Base-by-base conservation (phyloP, 2,888 invertebrate species). In the Drosophila austrosaltans region DNA sequence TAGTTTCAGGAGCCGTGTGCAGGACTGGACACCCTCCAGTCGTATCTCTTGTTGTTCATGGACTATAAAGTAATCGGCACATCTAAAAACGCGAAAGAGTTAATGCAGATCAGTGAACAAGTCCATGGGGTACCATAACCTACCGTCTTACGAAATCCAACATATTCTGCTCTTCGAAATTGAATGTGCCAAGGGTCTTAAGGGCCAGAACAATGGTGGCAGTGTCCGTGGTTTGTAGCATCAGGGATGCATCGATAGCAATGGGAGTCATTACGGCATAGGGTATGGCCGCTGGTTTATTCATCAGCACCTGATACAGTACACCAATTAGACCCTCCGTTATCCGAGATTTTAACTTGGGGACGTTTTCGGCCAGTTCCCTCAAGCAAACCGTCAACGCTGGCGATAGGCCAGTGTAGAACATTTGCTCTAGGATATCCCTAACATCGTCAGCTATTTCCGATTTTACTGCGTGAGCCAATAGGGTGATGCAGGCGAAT, bases 21-120 rank as follows among this genome's bases (percentile, higher is more conserved):
- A 97, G 0, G 99, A 99, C 90, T 96, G 95, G 0, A 99, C 99
- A 12, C 99, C 97, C 93, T 99, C 98, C 75, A 99, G 93, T 28
- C 98, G 94, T 3, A 99, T 96, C 91, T 98, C 98, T 79, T 97
- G 96, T 85, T 97, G 96, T 75, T 99, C 98, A 89, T 97, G 97
- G 16, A 95, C 96, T 54, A 99, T 93, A 90, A 97, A 98, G 91
- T 97, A 95, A 88, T 98, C 98, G 0, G 98, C 97, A 92, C 98
- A 98, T 70, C 98, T 92, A 25, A 10, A 8, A 48, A 44, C 20
- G 20, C 2, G 8, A 12, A 4, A 48, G 3, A 0, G 2, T 20
- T 6, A n/a, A 28, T 53, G 28, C 2, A 53, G 5, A 2, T 28
- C n/a, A 28, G 5, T 6, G 2, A n/a, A n/a, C n/a, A n/a, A n/a